Evolutionary conservation across 1,140 invertebrate genomes (phyloP), one percentile per base, ranked within the genome.

Genomic region (Ostrea edulis): DNA sequence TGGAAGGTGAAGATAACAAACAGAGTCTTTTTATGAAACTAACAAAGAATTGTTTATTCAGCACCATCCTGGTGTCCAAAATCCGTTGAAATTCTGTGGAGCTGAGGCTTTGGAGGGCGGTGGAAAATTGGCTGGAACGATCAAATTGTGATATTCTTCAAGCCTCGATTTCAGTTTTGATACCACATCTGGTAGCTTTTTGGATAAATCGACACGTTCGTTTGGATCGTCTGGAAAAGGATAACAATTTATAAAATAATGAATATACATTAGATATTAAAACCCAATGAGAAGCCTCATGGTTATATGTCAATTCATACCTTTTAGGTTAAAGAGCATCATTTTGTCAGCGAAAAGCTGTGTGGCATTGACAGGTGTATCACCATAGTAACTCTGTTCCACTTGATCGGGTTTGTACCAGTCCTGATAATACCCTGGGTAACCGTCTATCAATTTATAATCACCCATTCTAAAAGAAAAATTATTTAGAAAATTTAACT

Each of bases 1-100:
- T n/a, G n/a, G n/a, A n/a, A n/a, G n/a, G n/a, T n/a, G n/a, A n/a
- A n/a, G n/a, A n/a, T n/a, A n/a, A n/a, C n/a, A n/a, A n/a, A n/a
- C n/a, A n/a, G n/a, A n/a, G n/a, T n/a, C n/a, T n/a, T n/a, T n/a
- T 62, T 20, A 20, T 5, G 17, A 55, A 17, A 7, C 3, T n/a
- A 62, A 20, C 0, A 62, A 62, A 20, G 20, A 4, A 20, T 12
- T 55, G 82, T 81, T 90, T 58, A 17, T 29, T 35, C 29, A 77
- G 81, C 91, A 92, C 91, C 91, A 92, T 0, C 91, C 91, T 8
- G 91, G 90, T 9, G 89, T 86, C 90, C 90, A 92, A 22, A 85
- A 87, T 20, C 87, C 85, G 17, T 83, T 88, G 71, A 86, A 91
- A 51, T 89, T 88, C 22, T 71, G 14, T 3, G 91, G 89, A 29